A percentile compares a stretch with the other conserved stretches of the same genome.
These are phyloP conservation scores for Potorous gilbertii DNA, from an alignment of 2,797 vertebrate species.

Conservation along the genomic window DNA sequence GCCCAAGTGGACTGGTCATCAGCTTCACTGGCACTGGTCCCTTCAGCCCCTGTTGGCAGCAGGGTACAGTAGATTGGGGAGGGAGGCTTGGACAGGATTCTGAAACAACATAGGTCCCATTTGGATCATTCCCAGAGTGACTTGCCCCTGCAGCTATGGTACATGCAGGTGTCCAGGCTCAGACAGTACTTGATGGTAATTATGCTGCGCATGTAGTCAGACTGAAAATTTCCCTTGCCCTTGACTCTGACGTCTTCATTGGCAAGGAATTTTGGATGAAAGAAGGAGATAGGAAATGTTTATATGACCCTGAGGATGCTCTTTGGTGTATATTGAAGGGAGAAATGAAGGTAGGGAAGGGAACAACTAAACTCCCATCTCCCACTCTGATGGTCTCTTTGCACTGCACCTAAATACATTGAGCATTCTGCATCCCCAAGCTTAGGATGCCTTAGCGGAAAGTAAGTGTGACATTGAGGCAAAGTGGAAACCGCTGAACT, in stretches of 20 bases:
- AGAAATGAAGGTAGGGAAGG: not conserved
- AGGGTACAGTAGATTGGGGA: not conserved
- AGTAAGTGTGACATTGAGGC: not conserved
- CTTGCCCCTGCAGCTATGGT: not conserved
- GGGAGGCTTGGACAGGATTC: not conserved
- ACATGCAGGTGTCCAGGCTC: not conserved
- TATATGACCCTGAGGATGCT: not conserved
- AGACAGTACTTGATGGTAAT: not conserved
- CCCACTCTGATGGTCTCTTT: not conserved
- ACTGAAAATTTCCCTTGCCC: not conserved
- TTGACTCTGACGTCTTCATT: not conserved
- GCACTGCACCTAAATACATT: not conserved
- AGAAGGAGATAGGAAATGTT: not conserved
- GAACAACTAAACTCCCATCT: not conserved
- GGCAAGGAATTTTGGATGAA: not conserved
- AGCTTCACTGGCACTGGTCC: not conserved
- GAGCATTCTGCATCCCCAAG: not conserved
- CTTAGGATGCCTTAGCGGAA: not conserved
- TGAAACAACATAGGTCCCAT: not conserved
- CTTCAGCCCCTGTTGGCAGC: not conserved
- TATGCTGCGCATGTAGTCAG: not conserved
- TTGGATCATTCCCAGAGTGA: not conserved
- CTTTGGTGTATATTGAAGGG: not conserved
- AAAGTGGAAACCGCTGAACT: not conserved
- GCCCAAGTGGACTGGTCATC: not conserved